Evolutionary conservation across 2,113 vertebrate species (phyloP).

Genomic region (Apodemus speciosus): DNA sequence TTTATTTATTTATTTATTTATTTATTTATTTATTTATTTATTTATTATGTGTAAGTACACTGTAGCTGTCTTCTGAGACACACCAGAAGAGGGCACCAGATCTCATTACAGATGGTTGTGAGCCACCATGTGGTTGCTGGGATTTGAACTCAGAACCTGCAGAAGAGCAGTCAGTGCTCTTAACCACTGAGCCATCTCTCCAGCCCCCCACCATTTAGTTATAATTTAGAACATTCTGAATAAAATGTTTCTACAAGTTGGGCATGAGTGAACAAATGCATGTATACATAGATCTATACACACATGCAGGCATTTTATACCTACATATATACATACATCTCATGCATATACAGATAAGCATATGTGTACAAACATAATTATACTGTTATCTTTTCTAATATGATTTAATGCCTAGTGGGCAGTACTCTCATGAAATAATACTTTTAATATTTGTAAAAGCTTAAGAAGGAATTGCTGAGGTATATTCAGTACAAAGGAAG

Average conservation of each 20-base stretch:
- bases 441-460: not conserved
- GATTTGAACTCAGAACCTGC: no score
- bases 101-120: no score
- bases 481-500: not conserved
- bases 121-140: no score
- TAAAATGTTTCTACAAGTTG: not conserved
- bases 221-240: not conserved
- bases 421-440: not conserved
- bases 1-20: no score
- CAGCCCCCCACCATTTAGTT: no score
- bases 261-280: not conserved
- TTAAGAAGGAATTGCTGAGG: not conserved
- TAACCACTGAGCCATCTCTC: no score
- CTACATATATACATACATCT: not conserved
- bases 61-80: no score
- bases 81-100: no score
- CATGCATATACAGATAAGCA: not conserved
- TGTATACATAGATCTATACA: no score
- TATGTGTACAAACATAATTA: not conserved
- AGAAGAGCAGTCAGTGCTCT: no score
- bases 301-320: fast-evolving
- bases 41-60: no score
- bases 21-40: no score
- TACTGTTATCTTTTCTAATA: not conserved
- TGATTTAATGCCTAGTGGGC: not conserved